Evolutionary conservation across 2,888 invertebrate species (phyloP), one percentile per base, ranked within the genome.

Genomic region (Epicampocera succincta): DNA sequence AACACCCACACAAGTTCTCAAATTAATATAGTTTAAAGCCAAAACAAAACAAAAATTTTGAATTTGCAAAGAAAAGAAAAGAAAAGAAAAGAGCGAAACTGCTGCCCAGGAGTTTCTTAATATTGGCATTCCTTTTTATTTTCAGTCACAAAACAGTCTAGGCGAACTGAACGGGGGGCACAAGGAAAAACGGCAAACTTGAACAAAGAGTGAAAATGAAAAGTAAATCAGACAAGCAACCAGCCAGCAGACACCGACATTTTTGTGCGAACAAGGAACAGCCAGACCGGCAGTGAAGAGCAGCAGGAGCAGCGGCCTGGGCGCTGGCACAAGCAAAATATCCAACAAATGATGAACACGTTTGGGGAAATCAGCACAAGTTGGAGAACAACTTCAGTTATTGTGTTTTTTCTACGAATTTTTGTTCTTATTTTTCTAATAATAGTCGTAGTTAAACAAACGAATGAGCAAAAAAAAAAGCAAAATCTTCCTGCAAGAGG

Each of bases 311-410:
- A 33, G 8, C 33, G 8, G 33, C 33, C 33, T 8, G 33, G 33
- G 9, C 3, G 33, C 5, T 33, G 33, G 8, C 33, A 19, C 44
- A 38, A 61, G 33, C 21, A 44, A 38, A 6, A 21, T 46, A 9
- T 33, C 71, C 25, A 60, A 13, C 15, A 58, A 65, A 60, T 50
- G 63, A 78, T 52, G 60, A 73, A 44, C 72, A 78, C 72, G 78
- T 78, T 78, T 73, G 66, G 78, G 77, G 78, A 78, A 78, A 78
- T 78, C 78, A 73, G 60, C 66, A 60, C 66, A 78, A 73, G 60
- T 78, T 72, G 19, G 19, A 17, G 11, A 52, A 72, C 29, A 50
- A 50, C 54, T 8, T 40, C 40, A 46, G 33, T 46, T 44, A 25
- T 21, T 56, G 44, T 21, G 8, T 44, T 56, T 50, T 61, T 61